Evolutionary conservation across 2,113 vertebrate species (phyloP).

Genomic region (Onychostoma macrolepis): DNA sequence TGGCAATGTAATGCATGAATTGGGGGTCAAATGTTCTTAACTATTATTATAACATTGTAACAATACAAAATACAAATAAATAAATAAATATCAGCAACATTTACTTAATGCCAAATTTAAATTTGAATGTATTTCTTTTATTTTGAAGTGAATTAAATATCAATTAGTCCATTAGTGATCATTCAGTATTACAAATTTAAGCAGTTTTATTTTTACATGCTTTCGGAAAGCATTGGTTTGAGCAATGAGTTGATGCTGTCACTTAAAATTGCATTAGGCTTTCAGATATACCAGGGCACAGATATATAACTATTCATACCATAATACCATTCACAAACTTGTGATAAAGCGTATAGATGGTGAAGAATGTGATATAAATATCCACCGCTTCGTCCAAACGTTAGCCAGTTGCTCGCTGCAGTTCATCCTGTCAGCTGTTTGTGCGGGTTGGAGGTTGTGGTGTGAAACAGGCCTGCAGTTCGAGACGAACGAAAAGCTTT

Average conservation of each 20-base stretch:
- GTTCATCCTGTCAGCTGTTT: slow-evolving; percentile 14
- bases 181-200: not conserved
- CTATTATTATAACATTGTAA: not conserved
- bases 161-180: not conserved
- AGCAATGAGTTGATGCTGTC: not conserved
- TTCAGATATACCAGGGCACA: not conserved
- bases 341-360: not conserved
- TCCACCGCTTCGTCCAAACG: not conserved
- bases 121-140: not conserved
- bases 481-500: slow-evolving; percentile 59
- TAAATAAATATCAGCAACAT: not conserved
- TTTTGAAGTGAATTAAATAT: not conserved
- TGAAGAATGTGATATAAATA: slow-evolving; percentile 7
- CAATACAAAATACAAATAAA: not conserved
- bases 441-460: slow-evolving; percentile 63
- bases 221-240: too few species aligned
- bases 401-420: slow-evolving; percentile 22
- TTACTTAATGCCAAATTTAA: not conserved
- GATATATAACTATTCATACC: not conserved
- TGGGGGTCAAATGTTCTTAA: not conserved
- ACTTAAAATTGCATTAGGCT: not conserved
- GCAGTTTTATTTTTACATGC: not conserved
- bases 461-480: slow-evolving; percentile 61
- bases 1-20: not conserved
- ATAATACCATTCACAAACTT: not conserved